These are phyloP conservation scores for Protaetia brevitarsis DNA, from an alignment of 1,140 invertebrate genomes.

Conservation along the genomic window DNA sequence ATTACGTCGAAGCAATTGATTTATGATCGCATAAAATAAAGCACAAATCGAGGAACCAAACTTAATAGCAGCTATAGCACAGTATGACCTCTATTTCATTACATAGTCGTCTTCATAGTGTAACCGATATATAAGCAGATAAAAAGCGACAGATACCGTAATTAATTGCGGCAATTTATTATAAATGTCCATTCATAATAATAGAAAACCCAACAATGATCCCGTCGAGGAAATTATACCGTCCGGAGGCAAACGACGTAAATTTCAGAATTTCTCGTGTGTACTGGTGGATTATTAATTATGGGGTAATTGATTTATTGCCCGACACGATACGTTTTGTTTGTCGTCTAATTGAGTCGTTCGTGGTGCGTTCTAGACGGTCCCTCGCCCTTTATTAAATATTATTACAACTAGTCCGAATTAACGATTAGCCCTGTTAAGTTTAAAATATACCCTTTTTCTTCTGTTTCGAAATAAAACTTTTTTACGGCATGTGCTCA, in stretches of 20 bases:
- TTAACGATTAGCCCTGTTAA: no score
- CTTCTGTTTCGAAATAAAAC: no score
- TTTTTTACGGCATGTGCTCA: no score
- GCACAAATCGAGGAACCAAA: not conserved
- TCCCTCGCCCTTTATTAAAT: no score
- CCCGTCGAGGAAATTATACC: constrained; percentile 2
- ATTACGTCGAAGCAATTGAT: not conserved
- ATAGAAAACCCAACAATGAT: constrained; percentile 5
- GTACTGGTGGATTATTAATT: constrained; percentile 9
- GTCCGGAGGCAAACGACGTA: not conserved
- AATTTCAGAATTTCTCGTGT: constrained; percentile 10
- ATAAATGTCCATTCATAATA: constrained; percentile 13
- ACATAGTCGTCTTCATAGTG: not conserved
- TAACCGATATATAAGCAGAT: not conserved
- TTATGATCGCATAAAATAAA: constrained; percentile 1
- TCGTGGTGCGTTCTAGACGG: not conserved
- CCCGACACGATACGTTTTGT: not conserved
- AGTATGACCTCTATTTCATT: not conserved
- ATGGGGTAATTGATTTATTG: constrained; percentile 1
- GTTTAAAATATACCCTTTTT: no score
- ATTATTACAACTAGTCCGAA: no score
- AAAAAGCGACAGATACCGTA: constrained; percentile 9
- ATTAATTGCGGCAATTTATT: constrained; percentile 14
- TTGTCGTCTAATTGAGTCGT: constrained; percentile 10
- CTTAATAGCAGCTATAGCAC: not conserved